phyloP scores from a whole-genome alignment of 2,113 vertebrate genomes.

The Probosciger aterrimus region DNA sequence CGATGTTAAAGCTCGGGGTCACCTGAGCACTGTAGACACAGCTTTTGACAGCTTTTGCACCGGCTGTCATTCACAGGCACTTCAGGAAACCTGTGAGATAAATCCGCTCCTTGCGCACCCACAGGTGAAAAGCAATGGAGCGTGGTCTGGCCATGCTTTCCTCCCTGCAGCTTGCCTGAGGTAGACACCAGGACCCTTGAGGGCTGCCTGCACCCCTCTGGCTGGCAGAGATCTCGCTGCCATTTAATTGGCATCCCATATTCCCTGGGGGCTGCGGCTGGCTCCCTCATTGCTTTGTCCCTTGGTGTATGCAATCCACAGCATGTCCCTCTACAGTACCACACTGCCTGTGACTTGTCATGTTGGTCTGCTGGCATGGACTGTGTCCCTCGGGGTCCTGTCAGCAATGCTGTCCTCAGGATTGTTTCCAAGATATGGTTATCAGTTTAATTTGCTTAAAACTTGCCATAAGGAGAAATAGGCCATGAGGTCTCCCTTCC shows the following conservation, averaged over 20 bases:
- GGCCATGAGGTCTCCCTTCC: not conserved
- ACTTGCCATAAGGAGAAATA: not conserved
- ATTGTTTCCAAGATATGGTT: not conserved
- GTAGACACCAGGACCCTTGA: not conserved
- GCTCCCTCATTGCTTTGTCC: not conserved
- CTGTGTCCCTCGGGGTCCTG: not conserved
- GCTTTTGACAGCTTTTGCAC: not conserved
- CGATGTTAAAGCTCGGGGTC: fast-evolving
- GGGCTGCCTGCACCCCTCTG: not conserved
- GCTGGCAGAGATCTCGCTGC: not conserved
- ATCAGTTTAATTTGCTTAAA: conserved; percentile 57
- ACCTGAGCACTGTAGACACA: not conserved
- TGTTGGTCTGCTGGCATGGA: not conserved
- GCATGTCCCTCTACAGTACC: not conserved
- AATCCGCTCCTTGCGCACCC: fast-evolving
- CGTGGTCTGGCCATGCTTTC: fast-evolving
- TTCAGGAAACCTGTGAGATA: fast-evolving
- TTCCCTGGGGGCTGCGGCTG: fast-evolving
- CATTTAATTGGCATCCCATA: not conserved
- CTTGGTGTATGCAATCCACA: not conserved
- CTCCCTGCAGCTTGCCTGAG: not conserved
- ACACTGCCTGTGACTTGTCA: not conserved
- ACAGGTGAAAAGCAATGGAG: not conserved
- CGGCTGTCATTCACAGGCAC: not conserved
- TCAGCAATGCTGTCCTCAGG: not conserved